phyloP scores from a whole-genome alignment of 2,888 invertebrate species.

The Meta bourneti region DNA sequence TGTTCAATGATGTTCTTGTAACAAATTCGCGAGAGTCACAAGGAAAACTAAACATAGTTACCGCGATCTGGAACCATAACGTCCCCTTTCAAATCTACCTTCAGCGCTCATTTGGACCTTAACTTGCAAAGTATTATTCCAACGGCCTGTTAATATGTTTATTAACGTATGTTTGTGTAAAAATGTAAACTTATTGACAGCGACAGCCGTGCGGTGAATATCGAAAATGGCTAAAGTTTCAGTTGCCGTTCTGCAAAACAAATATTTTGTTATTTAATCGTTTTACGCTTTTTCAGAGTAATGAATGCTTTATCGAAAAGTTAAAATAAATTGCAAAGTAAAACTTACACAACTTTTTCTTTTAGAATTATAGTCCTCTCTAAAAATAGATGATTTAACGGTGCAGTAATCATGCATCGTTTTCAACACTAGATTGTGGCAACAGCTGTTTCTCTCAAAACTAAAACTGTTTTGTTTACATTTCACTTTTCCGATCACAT shows the following conservation, averaged over 20 bases:
- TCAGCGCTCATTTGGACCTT: slow-evolving; percentile 46
- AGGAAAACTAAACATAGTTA: not conserved
- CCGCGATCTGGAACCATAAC: slow-evolving; percentile 58
- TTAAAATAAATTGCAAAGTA: no score
- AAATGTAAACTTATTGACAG: not conserved
- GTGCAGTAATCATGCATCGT: not conserved
- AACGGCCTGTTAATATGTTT: not conserved
- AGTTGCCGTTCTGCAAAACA: not conserved
- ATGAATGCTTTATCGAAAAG: no score
- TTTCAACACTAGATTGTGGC: not conserved
- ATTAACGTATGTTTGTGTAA: not conserved
- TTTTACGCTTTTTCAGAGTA: no score
- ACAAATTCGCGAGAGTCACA: no score
- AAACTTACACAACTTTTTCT: no score
- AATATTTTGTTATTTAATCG: not conserved
- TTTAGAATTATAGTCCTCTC: not conserved
- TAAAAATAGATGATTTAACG: not conserved
- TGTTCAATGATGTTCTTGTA: no score
- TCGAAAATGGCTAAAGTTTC: not conserved
- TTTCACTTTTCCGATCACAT: not conserved
- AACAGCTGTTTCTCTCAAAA: not conserved
- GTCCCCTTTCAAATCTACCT: slow-evolving; percentile 47
- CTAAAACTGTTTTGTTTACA: not conserved
- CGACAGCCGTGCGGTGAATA: not conserved
- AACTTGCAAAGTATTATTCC: not conserved